phyloP scores from a whole-genome alignment of 1,140 invertebrate species.

The Aphis gossypii region DNA sequence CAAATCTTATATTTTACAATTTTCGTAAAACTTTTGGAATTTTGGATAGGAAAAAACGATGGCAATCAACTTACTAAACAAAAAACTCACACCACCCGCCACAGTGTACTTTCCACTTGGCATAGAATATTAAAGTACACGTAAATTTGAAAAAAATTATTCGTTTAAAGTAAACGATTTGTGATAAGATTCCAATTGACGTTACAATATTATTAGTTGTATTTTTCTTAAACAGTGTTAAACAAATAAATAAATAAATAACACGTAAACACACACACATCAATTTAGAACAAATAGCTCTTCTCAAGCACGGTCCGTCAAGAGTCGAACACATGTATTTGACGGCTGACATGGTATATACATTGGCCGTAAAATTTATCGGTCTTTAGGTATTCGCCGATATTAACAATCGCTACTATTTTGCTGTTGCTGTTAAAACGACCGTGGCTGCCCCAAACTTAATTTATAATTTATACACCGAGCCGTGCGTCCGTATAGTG shows the following conservation, averaged over 20 bases:
- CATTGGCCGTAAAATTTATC: background rate
- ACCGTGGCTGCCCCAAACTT: background rate
- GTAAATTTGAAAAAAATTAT: background rate
- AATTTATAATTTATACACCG: no score
- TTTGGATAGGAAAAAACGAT: background rate
- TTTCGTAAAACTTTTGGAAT: background rate
- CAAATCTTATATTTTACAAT: background rate
- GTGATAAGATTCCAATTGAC: background rate
- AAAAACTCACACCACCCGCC: background rate
- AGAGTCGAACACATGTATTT: background rate
- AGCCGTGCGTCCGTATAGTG: background rate
- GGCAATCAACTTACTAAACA: background rate
- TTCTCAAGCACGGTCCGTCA: background rate
- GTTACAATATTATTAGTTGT: background rate
- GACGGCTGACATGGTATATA: background rate
- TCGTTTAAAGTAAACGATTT: background rate
- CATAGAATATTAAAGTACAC: background rate
- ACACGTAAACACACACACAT: background rate
- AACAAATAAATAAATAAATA: background rate
- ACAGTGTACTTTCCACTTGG: background rate
- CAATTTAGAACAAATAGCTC: background rate
- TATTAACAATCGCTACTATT: background rate
- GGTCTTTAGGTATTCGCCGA: background rate
- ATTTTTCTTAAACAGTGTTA: background rate
- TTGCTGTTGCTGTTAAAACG: background rate